These are phyloP conservation scores for Spilosoma lubricipeda DNA, from an alignment of 2,888 invertebrate genomes.

Conservation along the genomic window DNA sequence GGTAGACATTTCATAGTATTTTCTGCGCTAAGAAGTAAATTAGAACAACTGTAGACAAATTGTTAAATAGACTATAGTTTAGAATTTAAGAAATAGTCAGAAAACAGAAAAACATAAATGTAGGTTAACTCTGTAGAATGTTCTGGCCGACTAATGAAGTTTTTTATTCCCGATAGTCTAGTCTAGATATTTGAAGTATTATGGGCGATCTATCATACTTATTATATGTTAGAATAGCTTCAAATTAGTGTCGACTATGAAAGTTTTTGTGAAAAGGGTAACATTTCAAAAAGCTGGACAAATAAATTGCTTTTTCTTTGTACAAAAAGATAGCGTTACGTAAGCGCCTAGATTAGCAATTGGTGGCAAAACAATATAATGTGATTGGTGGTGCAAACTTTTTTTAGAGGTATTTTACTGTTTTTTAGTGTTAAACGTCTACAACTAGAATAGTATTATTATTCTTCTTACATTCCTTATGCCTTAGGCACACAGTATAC, in stretches of 20 bases:
- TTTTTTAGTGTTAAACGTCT: conserved; percentile 76
- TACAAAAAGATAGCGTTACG: conserved; percentile 64
- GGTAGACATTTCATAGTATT: conserved; percentile 74
- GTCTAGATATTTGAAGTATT: conserved; percentile 69
- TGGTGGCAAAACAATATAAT: conserved; percentile 69
- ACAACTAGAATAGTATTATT: conserved; percentile 55
- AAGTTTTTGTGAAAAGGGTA: conserved; percentile 55
- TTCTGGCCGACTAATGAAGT: conserved; percentile 69
- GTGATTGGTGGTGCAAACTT: conserved; percentile 86
- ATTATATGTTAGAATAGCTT: conserved; percentile 78
- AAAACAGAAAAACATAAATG: conserved; percentile 54
- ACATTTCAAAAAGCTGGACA: conserved; percentile 40
- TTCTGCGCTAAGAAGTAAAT: conserved; percentile 64
- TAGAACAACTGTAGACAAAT: conserved; percentile 70
- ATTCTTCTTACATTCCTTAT: conserved; percentile 61
- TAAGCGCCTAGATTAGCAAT: conserved; percentile 69
- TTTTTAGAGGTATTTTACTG: conserved; percentile 71
- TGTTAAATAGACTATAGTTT: conserved; percentile 73
- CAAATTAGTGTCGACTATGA: conserved; percentile 57
- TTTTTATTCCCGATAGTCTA: conserved; percentile 66
- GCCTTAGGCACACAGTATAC: conserved; percentile 68
- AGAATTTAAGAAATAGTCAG: conserved; percentile 71
- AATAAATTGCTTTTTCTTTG: conserved; percentile 56
- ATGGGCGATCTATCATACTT: conserved; percentile 72
- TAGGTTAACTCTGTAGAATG: conserved; percentile 73